Conservation (phyloP, 1,140 invertebrate genomes). For the Zaprionus africanus region DNA sequence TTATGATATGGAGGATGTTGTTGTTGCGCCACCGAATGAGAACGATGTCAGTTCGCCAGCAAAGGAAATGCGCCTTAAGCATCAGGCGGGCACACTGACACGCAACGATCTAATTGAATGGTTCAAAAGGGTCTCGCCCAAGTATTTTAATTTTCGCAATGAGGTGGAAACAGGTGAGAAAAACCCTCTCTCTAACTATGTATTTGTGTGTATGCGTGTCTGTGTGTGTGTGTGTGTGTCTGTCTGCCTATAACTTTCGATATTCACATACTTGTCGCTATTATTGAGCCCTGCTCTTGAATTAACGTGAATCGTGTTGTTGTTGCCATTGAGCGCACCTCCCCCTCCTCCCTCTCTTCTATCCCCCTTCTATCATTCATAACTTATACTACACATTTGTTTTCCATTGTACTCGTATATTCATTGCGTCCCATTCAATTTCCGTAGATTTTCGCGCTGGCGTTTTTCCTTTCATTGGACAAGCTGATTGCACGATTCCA, state of each 20-base stretch:
- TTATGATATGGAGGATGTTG: conserved; percentile 82
- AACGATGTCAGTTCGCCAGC: conserved; percentile 60
- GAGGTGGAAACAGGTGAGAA: conserved; percentile 70
- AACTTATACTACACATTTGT: conserved; percentile 28
- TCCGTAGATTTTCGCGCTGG: conserved; percentile 47
- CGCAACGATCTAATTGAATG: conserved; percentile 71
- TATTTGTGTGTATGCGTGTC: not conserved
- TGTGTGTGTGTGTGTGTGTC: not conserved
- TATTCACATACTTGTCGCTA: conserved; percentile 9
- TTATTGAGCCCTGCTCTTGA: conserved; percentile 26
- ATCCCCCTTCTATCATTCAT: not conserved
- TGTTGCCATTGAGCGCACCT: conserved; percentile 17
- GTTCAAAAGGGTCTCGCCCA: conserved; percentile 71
- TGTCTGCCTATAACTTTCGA: not conserved
- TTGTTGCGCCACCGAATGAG: conserved; percentile 69
- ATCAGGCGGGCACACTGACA: conserved; percentile 66
- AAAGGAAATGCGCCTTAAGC: conserved; percentile 81
- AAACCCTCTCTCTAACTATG: not conserved
- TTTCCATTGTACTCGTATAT: conserved; percentile 16
- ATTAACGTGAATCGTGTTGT: not conserved
- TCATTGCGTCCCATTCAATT: conserved; percentile 41
- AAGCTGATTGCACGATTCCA: conserved; percentile 45
- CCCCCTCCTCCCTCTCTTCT: not conserved
- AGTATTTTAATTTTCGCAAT: conserved; percentile 74
- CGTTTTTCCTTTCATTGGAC: conserved; percentile 65